These are phyloP conservation scores for Cichlasoma orientale DNA, from an alignment of 2,797 vertebrate species.

Conservation along the genomic window DNA sequence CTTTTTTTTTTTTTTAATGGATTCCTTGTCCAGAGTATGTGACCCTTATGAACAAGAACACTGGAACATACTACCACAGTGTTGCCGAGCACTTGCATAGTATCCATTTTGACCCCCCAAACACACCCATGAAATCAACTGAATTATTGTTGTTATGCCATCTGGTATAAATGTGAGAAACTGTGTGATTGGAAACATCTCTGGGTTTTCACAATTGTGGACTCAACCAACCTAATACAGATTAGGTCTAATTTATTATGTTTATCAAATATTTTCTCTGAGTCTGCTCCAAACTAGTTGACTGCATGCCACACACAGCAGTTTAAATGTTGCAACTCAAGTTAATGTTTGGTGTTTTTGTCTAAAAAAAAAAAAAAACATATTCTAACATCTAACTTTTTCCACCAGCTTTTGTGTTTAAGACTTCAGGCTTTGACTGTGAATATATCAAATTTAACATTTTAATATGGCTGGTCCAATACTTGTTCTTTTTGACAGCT, in stretches of 20 bases:
- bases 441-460: neutral
- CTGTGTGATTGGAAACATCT: neutral
- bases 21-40: slow-evolving; percentile 17
- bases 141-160: no score
- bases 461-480: neutral
- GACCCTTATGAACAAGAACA: neutral
- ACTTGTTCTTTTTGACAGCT: neutral
- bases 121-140: neutral
- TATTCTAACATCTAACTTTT: neutral
- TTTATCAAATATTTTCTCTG: neutral
- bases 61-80: neutral
- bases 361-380: neutral
- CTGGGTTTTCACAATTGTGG: neutral
- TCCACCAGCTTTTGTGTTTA: neutral
- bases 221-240: neutral
- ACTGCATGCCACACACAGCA: neutral
- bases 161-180: neutral
- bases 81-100: neutral
- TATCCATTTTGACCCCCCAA: neutral
- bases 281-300: neutral
- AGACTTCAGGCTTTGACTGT: neutral
- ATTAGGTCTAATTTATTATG: neutral
- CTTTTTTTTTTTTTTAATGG: neutral
- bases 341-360: neutral
- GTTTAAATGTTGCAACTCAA: neutral